Evolutionary conservation across 2,888 invertebrate genomes (phyloP).

Genomic region (Metellina segmentata): DNA sequence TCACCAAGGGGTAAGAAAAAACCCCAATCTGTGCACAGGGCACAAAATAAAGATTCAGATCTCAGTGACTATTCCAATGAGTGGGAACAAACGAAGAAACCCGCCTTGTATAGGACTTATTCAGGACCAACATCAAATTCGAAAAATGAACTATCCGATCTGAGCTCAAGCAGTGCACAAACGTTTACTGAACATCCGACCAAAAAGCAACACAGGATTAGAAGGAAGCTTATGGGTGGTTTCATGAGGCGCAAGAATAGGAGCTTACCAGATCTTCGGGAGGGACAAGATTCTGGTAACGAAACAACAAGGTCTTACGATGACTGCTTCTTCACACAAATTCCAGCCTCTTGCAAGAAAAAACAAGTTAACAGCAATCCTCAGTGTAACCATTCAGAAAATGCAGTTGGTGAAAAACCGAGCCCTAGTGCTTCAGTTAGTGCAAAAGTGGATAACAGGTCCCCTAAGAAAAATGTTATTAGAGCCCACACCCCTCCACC

Average conservation of each 20-base stretch:
- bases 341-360: conserved; percentile 56
- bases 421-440: background rate
- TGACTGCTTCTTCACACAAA: conserved; percentile 68
- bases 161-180: conserved; percentile 48
- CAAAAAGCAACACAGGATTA: conserved; percentile 94
- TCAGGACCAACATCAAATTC: conserved; percentile 69
- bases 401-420: background rate
- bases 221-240: conserved; percentile 95
- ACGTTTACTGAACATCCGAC: conserved; percentile 61
- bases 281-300: conserved; percentile 82
- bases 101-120: conserved; percentile 65
- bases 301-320: conserved; percentile 65
- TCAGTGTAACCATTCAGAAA: background rate
- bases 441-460: background rate
- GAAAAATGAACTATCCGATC: conserved; percentile 66
- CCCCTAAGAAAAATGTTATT: background rate
- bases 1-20: conserved; percentile 63
- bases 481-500: conserved; percentile 71
- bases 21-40: conserved; percentile 20
- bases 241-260: conserved; percentile 92
- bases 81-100: conserved; percentile 72
- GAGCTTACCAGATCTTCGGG: conserved; percentile 94
- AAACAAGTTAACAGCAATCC: conserved; percentile 1
- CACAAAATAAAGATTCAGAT: conserved; percentile 66
- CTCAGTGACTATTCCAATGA: conserved; percentile 75